Base-by-base conservation (phyloP, 2,888 invertebrate genomes). In the Cryptocephalus moraei region DNA sequence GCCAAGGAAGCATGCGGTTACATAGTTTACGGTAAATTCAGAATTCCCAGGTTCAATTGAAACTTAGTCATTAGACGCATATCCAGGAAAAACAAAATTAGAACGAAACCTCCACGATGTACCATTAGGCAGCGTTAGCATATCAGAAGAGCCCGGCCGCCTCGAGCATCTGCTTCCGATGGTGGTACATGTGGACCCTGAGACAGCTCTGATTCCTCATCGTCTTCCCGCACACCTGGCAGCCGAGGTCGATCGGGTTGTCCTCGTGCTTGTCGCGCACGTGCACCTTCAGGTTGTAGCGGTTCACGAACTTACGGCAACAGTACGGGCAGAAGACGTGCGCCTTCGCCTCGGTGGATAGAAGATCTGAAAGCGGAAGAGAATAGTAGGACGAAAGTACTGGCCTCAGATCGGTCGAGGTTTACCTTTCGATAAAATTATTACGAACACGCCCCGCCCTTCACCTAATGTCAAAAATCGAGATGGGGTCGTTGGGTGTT, bases 191-290 rank as follows among this genome's bases (percentile, higher is more conserved):
- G 52, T 81, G 81, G 2, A 81, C 80, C 51, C 80, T 72, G 44
- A 81, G 67, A 55, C 80, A 80, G 32, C 79, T 79, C 43, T 75
- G 76, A 60, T 81, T 81, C 49, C 80, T 70, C 79, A 81, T 80
- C 8, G 75, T 73, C 62, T 84, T 84, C 57, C 82, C 82, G 63
- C 84, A 84, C 47, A 83, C 76, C 55, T 78, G 76, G 67, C 84
- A 84, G 59, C 81, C 80, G 47, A 84, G 72, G 51, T 79, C 78
- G 22, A 79, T 81, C 60, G 81, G 78, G 54, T 77, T 75, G 9
- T 79, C 79, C 60, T 82, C 82, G 63, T 84, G 84, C 62, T 83
- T 83, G 67, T 84, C 84, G 32, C 82, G 73, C 41, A 84, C 79
- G 63, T 84, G 84, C 36, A 84, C 78, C 66, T 84, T 84, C 62